Percentiles rank a stretch among this genome's conserved stretches.
Evolutionary conservation across 2,888 invertebrate species (phyloP).

Genomic region (Ypsolopha scabrella): DNA sequence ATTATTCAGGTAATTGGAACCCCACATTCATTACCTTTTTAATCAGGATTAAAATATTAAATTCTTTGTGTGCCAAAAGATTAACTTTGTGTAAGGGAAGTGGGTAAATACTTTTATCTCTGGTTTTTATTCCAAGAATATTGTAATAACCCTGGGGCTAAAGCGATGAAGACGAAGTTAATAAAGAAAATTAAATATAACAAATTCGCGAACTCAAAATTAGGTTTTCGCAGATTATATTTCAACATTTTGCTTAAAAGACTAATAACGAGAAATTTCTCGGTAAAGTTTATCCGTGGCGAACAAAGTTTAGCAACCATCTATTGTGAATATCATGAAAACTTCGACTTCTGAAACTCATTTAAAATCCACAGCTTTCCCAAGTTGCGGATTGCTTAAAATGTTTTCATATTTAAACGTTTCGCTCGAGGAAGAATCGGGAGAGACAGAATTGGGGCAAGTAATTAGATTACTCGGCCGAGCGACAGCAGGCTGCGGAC

Average conservation of each 20-base stretch:
- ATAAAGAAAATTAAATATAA: too few relatives aligned
- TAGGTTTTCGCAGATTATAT: neutral
- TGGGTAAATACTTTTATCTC: too few relatives aligned
- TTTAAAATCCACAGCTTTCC: slow-evolving; percentile 32
- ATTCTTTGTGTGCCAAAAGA: neutral
- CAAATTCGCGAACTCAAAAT: neutral
- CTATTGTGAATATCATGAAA: slow-evolving; percentile 7
- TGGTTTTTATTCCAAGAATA: too few relatives aligned
- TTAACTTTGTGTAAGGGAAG: neutral
- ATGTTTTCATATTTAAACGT: slow-evolving; percentile 42
- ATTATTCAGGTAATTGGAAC: neutral
- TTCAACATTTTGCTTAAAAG: neutral
- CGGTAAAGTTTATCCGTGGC: neutral
- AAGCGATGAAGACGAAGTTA: too few relatives aligned
- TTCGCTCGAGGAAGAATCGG: slow-evolving; percentile 29
- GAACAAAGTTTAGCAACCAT: neutral
- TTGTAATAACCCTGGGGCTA: too few relatives aligned
- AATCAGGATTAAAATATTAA: too few relatives aligned
- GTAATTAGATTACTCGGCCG: slow-evolving; percentile 59
- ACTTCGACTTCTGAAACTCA: slow-evolving; percentile 23
- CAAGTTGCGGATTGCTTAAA: slow-evolving; percentile 31
- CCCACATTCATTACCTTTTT: neutral
- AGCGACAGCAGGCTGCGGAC: slow-evolving; percentile 38
- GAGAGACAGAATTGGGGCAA: slow-evolving; percentile 35
- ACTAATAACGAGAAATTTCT: slow-evolving; percentile 1